Conservation (phyloP, 1,140 invertebrate genomes). For the Palaemon carinicauda region DNA sequence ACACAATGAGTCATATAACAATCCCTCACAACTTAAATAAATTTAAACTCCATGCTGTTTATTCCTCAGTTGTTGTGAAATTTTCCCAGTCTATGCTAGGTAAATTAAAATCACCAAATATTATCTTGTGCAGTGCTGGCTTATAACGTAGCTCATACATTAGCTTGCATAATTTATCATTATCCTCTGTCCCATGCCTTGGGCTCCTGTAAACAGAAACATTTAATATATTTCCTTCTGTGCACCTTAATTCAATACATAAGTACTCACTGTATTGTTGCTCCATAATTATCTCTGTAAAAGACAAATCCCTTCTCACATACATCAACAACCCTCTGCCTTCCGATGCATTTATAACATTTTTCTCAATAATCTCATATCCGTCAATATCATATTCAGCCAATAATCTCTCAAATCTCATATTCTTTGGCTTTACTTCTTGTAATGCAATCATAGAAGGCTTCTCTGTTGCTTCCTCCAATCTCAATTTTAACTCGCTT, state of each 20-base stretch:
- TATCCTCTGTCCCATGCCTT: neutral
- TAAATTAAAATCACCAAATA: constrained; percentile 3
- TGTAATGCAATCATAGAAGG: too few species aligned
- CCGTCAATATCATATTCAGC: neutral
- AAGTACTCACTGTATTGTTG: constrained; percentile 21
- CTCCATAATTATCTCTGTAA: neutral
- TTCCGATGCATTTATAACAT: neutral
- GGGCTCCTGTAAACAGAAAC: constrained; percentile 6
- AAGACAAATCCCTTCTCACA: neutral
- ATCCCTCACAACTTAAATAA: neutral
- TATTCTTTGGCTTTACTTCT: too few species aligned
- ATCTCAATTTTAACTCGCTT: too few species aligned
- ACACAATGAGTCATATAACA: neutral
- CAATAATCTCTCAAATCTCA: too few species aligned
- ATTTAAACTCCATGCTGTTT: neutral
- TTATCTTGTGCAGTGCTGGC: neutral
- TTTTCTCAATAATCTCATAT: constrained; percentile 13
- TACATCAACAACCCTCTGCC: neutral
- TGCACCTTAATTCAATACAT: neutral
- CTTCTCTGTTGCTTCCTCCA: too few species aligned
- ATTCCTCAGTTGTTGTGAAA: neutral
- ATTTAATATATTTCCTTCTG: neutral
- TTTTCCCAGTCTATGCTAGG: constrained; percentile 6
- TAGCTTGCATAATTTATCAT: constrained; percentile 5
- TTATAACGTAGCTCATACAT: neutral